phyloP scores from a whole-genome alignment of 1,140 invertebrate species.

The Magallana angulata region DNA sequence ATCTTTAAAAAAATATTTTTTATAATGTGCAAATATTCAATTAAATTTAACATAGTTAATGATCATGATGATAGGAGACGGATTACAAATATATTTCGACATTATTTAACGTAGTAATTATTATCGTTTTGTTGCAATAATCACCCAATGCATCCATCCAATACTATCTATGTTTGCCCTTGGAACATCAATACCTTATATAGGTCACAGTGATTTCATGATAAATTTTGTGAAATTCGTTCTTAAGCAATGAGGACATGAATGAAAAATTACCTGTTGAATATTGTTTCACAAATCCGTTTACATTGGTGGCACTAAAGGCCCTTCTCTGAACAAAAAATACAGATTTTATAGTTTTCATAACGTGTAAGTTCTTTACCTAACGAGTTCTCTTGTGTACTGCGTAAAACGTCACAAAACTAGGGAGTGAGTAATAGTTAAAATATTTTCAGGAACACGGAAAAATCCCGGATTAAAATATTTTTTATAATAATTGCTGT shows the following conservation, averaged over 20 bases:
- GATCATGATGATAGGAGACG: no score
- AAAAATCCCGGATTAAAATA: not conserved
- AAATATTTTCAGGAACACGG: not conserved
- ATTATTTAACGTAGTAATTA: no score
- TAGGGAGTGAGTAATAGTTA: not conserved
- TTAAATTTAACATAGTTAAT: no score
- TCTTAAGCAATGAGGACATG: not conserved
- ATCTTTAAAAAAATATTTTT: no score
- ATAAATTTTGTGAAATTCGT: not conserved
- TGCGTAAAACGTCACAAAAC: not conserved
- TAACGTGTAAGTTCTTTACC: not conserved
- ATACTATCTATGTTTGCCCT: not conserved
- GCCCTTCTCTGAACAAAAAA: not conserved
- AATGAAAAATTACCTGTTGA: slow-evolving; percentile 23
- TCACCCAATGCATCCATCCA: no score
- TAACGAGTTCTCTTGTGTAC: not conserved
- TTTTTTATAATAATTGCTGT: not conserved
- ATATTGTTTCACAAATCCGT: slow-evolving; percentile 7
- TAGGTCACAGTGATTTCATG: not conserved
- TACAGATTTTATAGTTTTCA: slow-evolving; percentile 6
- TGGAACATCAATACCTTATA: not conserved
- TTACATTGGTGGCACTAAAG: not conserved
- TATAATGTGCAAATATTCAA: no score
- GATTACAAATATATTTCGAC: no score
- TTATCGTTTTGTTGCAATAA: no score